Conservation (phyloP, 2,113 vertebrate species). For the Hyaena hyaena region DNA sequence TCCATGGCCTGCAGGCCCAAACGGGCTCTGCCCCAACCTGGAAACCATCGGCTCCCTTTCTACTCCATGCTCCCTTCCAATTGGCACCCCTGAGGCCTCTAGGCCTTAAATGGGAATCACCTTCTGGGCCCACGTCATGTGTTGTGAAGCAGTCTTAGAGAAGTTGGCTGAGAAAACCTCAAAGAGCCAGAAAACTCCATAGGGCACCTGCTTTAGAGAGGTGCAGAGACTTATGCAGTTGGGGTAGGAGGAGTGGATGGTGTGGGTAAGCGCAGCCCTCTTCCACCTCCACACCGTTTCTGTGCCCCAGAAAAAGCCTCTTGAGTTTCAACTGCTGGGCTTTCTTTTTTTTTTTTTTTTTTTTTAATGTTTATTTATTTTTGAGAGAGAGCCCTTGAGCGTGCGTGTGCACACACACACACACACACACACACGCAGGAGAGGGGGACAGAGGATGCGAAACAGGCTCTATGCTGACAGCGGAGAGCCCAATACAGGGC, state of each 20-base stretch:
- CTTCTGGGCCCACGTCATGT: not conserved
- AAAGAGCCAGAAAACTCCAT: not conserved
- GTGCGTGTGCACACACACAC: too few relatives aligned
- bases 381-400: too few relatives aligned
- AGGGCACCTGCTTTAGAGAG: not conserved
- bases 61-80: not conserved
- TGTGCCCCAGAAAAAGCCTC: not conserved
- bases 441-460: too few relatives aligned
- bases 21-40: too few relatives aligned
- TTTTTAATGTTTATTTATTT: too few relatives aligned
- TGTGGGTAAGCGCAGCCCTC: not conserved
- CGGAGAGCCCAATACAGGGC: too few relatives aligned
- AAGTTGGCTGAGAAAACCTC: not conserved
- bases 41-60: not conserved
- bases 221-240: too few relatives aligned
- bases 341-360: not conserved
- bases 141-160: not conserved
- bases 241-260: fast-evolving
- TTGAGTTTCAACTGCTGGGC: not conserved
- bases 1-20: not conserved
- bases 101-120: not conserved
- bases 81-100: not conserved
- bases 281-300: not conserved
- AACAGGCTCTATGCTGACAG: too few relatives aligned
- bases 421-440: too few relatives aligned